Evolutionary conservation across 2,888 invertebrate genomes (phyloP).

Genomic region (Sarcophaga subvicina): DNA sequence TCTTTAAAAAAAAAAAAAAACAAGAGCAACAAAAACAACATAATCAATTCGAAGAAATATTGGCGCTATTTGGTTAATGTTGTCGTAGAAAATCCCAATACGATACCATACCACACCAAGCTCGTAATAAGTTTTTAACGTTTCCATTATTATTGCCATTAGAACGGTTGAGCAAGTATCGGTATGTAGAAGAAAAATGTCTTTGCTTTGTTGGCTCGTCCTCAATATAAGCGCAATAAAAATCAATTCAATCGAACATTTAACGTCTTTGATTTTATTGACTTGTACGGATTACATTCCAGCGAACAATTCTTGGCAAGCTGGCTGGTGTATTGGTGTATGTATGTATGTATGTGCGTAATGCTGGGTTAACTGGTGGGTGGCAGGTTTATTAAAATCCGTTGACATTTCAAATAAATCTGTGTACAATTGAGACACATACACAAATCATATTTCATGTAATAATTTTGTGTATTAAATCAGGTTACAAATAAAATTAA

Average conservation of each 20-base stretch:
- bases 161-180: slow-evolving; percentile 16
- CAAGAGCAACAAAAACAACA: not conserved
- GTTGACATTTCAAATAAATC: slow-evolving; percentile 26
- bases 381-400: slow-evolving; percentile 12
- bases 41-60: slow-evolving; percentile 54
- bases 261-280: slow-evolving; percentile 69
- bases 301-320: too few relatives aligned
- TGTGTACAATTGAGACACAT: slow-evolving; percentile 8
- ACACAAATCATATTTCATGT: slow-evolving; percentile 1
- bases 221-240: slow-evolving; percentile 68
- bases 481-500: not conserved
- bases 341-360: too few relatives aligned
- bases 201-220: slow-evolving; percentile 25
- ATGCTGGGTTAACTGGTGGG: slow-evolving; percentile 17
- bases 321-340: too few relatives aligned
- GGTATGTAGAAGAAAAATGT: slow-evolving; percentile 24
- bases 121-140: slow-evolving; percentile 67
- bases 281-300: slow-evolving; percentile 22
- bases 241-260: slow-evolving; percentile 68
- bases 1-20: too few relatives aligned
- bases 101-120: slow-evolving; percentile 58
- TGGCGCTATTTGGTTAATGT: slow-evolving; percentile 52
- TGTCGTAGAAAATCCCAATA: slow-evolving; percentile 48
- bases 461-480: slow-evolving; percentile 11
- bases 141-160: slow-evolving; percentile 54